Conservation (phyloP, 2,888 invertebrate genomes). For the Entomobrya multifasciata region DNA sequence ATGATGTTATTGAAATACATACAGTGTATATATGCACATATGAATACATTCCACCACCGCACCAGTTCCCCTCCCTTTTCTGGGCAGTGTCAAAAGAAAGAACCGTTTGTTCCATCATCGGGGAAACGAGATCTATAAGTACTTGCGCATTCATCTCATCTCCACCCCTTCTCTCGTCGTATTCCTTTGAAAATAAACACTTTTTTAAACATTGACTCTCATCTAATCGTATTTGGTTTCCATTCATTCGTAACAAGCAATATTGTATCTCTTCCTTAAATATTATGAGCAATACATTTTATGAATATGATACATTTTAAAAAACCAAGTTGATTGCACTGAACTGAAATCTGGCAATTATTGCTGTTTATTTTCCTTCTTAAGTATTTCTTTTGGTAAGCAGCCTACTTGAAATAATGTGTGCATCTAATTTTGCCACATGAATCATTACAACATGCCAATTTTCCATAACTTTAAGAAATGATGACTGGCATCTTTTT, state of each 20-base stretch:
- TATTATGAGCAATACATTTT: no score
- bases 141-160: no score
- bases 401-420: no score
- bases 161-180: neutral
- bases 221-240: neutral
- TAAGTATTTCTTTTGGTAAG: no score
- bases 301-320: neutral
- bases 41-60: no score
- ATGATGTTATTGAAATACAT: constrained; percentile 42
- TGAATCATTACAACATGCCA: no score
- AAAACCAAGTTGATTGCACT: neutral
- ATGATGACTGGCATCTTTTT: no score
- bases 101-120: constrained; percentile 13
- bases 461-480: no score
- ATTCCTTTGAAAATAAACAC: constrained; percentile 32
- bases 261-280: no score
- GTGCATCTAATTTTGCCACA: no score
- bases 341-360: neutral
- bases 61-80: constrained; percentile 16
- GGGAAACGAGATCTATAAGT: neutral
- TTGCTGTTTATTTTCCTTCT: no score
- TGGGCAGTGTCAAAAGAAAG: constrained; percentile 26
- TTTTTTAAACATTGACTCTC: neutral
- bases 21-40: constrained; percentile 14
- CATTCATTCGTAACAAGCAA: neutral